Base-by-base conservation (phyloP, 2,113 vertebrate species). In the Benitochromis conjunctus region DNA sequence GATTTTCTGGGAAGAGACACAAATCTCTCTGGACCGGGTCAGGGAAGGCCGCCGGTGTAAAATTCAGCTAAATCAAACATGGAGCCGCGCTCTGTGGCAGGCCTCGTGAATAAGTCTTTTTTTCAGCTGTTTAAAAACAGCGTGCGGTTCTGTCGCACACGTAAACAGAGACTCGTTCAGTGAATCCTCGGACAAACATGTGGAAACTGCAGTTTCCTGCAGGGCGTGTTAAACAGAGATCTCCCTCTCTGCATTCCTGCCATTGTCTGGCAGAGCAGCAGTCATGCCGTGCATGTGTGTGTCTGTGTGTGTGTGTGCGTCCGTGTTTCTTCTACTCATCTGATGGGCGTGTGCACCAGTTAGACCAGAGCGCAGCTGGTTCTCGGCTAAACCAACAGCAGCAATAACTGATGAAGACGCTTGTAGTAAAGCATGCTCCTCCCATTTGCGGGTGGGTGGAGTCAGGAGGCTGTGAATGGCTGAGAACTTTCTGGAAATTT, bases 171-270 rank as follows among this genome's bases (percentile, higher is more conserved):
- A 51, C 9, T 46, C 5, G 16, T 48, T 26, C 12, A 16, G 51
- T 38, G 8, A 6, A 2, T 78, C 55, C 31, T 41, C 66, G 1
- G 4, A 26, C 24, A 46, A 46, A 56, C 36, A 19, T 60, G 56
- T 81, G 53, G 71, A 57, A 12, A 9, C 24, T 19, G 9, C 21
- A 19, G 31, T 38, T 3, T 1, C 36, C 79, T 62, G 38, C 62
- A 71, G 92, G 71, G 90, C 9, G 82, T 80, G 81, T 80, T 11
- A 11, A 51, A 13, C 24, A 5, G n/a, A 19, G 7, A 31, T 16
- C 66, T 83, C 74, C 24, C n/a, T n/a, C 34, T 84, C 85, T 84
- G 54, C 92, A 94, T 95, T 95, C 94, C 89, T 94, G 48, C 46
- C 90, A 90, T 94, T 92, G 84, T 92, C 74, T 60, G 26, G 38